Conservation (phyloP, 64 coral and sea anemone genomes). For the Catalaphyllia jardinei region DNA sequence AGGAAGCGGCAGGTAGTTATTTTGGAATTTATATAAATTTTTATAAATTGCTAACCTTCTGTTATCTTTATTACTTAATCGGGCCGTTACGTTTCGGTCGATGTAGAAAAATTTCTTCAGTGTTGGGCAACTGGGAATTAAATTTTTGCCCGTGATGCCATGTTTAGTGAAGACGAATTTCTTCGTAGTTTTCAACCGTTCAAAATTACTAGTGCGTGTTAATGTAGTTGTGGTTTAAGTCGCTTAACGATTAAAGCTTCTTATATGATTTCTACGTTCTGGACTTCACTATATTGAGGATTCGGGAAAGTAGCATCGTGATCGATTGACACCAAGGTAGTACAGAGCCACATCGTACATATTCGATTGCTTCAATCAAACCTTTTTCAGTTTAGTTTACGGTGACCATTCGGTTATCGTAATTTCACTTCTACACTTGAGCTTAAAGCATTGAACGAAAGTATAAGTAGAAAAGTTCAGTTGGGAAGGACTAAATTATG, state of each 20-base stretch:
- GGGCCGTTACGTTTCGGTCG: not conserved
- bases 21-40: conserved; percentile 11
- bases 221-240: not conserved
- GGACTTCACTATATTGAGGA: too few species aligned
- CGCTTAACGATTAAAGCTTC: not conserved
- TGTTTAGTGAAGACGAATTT: not conserved
- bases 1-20: conserved; percentile 26
- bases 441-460: too few species aligned
- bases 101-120: not conserved
- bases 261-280: too few species aligned
- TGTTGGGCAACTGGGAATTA: not conserved
- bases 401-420: not conserved
- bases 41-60: not conserved
- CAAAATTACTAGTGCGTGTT: conserved; percentile 27
- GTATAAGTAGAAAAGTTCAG: too few species aligned
- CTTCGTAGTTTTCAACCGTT: not conserved
- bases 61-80: not conserved
- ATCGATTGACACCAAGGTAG: too few species aligned
- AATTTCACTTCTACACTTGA: not conserved
- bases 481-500: not conserved
- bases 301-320: too few species aligned
- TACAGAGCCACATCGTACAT: not conserved
- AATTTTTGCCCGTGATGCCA: not conserved
- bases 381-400: not conserved
- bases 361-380: conserved; percentile 1